Conservation (phyloP, 2,113 vertebrate species). For the Rhinolophus sinicus region DNA sequence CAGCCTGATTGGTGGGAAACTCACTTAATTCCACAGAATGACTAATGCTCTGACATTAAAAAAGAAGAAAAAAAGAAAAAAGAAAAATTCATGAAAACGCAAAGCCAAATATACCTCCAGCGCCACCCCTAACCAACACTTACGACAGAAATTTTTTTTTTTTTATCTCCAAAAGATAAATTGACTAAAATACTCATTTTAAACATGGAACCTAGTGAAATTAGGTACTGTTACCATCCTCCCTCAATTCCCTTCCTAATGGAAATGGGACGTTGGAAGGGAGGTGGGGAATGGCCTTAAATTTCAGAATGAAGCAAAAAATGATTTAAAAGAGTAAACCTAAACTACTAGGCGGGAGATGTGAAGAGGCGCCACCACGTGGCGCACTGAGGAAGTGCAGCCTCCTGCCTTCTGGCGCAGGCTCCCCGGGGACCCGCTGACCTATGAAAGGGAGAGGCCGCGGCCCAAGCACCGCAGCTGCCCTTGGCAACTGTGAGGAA, state of each 20-base stretch:
- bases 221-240: not conserved
- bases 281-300: not conserved
- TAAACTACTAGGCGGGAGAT: constrained; percentile 51
- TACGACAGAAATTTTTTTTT: not conserved
- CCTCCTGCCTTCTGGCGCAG: not conserved
- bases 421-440: no score
- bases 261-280: constrained; percentile 5
- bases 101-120: constrained; percentile 11
- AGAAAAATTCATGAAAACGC: constrained; percentile 54
- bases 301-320: constrained; percentile 59
- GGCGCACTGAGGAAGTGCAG: constrained; percentile 51
- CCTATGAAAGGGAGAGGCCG: no score
- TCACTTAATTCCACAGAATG: constrained; percentile 68
- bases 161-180: not conserved
- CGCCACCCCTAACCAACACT: constrained; percentile 8
- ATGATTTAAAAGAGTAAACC: constrained; percentile 32
- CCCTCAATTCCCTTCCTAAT: constrained; percentile 19
- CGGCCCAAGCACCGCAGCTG: rapidly evolving
- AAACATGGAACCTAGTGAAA: constrained; percentile 24
- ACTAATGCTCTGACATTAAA: constrained; percentile 23
- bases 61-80: not conserved
- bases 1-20: constrained; percentile 57
- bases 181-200: constrained; percentile 29
- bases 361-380: constrained; percentile 72
- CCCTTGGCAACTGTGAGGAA: not conserved